Conservation (phyloP, 2,888 invertebrate genomes). For the Tenthredo mesomela region DNA sequence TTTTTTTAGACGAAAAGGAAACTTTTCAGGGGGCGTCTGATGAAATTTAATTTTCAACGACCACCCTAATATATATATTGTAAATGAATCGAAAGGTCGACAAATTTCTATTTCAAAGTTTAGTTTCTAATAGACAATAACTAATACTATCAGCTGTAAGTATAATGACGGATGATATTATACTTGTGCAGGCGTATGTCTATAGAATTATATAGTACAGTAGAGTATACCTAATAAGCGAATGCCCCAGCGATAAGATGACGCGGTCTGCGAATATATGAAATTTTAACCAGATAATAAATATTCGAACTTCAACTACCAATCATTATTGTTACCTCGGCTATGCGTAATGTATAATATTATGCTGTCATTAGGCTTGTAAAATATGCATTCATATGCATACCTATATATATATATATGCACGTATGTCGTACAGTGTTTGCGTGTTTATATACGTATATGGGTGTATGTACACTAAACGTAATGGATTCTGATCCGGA, state of each 20-base stretch:
- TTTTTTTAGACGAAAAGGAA: no score
- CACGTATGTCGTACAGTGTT: not conserved
- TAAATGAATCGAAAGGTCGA: no score
- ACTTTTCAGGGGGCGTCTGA: no score
- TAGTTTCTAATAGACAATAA: no score
- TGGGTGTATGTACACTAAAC: no score
- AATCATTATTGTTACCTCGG: not conserved
- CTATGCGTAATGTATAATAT: not conserved
- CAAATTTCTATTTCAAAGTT: no score
- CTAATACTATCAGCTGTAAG: no score
- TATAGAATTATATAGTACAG: no score
- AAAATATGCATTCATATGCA: not conserved
- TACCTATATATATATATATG: not conserved
- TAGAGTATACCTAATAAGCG: not conserved
- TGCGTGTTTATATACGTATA: no score
- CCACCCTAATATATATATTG: no score
- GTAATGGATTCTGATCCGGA: no score
- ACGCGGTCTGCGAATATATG: not conserved
- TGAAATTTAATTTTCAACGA: no score
- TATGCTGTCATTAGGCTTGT: not conserved
- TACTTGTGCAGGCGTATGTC: not conserved
- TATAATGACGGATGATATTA: not conserved
- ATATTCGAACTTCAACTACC: not conserved
- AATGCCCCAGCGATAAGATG: not conserved
- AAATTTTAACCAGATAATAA: constrained; percentile 12